These are phyloP conservation scores for Thomomys bottae DNA, from an alignment of 2,113 vertebrate genomes.

Conservation along the genomic window DNA sequence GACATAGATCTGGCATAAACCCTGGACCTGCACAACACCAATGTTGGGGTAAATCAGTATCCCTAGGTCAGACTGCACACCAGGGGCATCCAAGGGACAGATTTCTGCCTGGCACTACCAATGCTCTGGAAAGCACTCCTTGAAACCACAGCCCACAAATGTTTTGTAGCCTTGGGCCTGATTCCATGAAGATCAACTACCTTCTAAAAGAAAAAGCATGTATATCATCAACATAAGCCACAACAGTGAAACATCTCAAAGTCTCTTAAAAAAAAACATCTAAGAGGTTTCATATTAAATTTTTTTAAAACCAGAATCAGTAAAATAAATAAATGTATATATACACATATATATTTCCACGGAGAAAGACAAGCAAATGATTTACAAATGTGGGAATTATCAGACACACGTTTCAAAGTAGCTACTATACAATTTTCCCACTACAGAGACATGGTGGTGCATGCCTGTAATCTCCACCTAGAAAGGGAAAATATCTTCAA, in stretches of 20 bases:
- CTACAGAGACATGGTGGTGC: no score
- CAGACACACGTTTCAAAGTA: neutral
- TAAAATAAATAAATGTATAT: no score
- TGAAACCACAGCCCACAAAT: neutral
- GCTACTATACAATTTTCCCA: conserved; percentile 13
- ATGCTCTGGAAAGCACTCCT: neutral
- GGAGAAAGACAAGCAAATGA: neutral
- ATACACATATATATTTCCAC: no score
- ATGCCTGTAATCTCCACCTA: neutral
- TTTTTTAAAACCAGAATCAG: no score
- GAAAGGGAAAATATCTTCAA: neutral
- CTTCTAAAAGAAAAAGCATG: no score
- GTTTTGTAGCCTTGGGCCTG: neutral
- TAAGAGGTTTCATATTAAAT: neutral
- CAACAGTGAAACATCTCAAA: neutral
- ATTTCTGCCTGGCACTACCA: neutral
- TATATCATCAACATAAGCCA: neutral
- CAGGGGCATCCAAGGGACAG: neutral
- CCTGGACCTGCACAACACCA: neutral
- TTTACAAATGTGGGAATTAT: neutral
- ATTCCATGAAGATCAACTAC: neutral
- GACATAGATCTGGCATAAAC: neutral
- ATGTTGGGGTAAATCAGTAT: neutral
- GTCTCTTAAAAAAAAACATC: neutral
- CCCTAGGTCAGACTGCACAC: neutral